Evolutionary conservation across 2,113 vertebrate species (phyloP).

Genomic region (Nematolebias whitei): DNA sequence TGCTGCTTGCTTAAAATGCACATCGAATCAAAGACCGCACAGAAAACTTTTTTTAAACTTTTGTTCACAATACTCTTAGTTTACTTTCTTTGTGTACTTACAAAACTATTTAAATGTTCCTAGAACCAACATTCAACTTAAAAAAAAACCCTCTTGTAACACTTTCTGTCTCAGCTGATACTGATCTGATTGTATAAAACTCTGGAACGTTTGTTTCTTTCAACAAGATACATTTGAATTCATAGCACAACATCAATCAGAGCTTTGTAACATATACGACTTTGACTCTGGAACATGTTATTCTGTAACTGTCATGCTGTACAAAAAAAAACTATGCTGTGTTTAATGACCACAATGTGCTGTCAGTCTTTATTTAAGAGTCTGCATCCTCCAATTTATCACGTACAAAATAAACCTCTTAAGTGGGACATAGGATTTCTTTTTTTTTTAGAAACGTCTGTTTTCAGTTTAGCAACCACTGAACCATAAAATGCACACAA

Average conservation of each 20-base stretch:
- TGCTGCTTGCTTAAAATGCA: slow-evolving; percentile 33
- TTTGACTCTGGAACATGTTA: slow-evolving; percentile 17
- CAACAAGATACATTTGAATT: slow-evolving; percentile 16
- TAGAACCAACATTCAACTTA: slow-evolving; percentile 22
- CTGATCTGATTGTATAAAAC: not conserved
- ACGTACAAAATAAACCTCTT: slow-evolving; percentile 25
- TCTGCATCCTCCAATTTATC: not conserved
- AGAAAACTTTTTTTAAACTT: slow-evolving; percentile 36
- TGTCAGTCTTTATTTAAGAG: slow-evolving; percentile 23
- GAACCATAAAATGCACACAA: slow-evolving; percentile 7
- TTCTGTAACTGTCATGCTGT: slow-evolving; percentile 17
- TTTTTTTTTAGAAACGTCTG: slow-evolving; percentile 7
- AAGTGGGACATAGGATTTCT: not conserved
- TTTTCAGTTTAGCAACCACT: slow-evolving; percentile 12
- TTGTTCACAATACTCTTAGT: slow-evolving; percentile 39
- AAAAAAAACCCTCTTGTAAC: not conserved
- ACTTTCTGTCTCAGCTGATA: slow-evolving; percentile 6
- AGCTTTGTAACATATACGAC: slow-evolving; percentile 9
- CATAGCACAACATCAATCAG: slow-evolving; percentile 8
- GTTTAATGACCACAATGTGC: slow-evolving; percentile 20
- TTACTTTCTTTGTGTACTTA: slow-evolving; percentile 26
- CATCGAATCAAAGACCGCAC: slow-evolving; percentile 26
- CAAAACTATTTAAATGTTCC: slow-evolving; percentile 40
- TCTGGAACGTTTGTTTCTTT: too few relatives aligned
- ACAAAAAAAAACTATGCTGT: slow-evolving; percentile 38